Evolutionary conservation across 2,797 vertebrate genomes (phyloP), one percentile per base, ranked within the genome.

Genomic region (Amblyraja radiata): DNA sequence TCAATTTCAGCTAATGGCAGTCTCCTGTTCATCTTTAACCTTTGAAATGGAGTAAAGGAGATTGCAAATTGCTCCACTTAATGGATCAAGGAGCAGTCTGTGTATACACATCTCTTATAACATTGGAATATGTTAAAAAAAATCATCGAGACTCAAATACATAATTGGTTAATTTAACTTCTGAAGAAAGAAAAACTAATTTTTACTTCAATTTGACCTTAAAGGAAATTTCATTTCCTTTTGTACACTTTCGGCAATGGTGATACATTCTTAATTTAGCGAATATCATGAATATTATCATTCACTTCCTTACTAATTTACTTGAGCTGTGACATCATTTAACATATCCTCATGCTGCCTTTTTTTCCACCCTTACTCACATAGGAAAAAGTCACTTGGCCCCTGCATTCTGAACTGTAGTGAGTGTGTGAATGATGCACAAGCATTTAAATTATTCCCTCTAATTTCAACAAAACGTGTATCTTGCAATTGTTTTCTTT

Each of bases 251-350:
- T 16, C 25, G 71, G 25, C 68, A 92, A 92, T 16, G 46, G 23
- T 46, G 71, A 54, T 39, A 76, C 71, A 76, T 46, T 73, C 71
- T 88, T 88, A 88, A 88, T 68, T 68, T 68, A 88, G 71, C 6
- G 71, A 73, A 73, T 73, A 73, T 80, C 28, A 54, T 74, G 25
- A 92, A 54, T 92, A n/a, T 92, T 92, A 76, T 74, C 90, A 92
- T 76, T 91, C 65, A 39, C 21, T 58, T 11, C 46, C 28, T 46
- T 76, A n/a, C 71, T 76, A 54, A 92, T 74, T 91, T 73, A 74
- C 21, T 54, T 3, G 3, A 54, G 36, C 71, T 74, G 68, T 58
- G 21, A 11, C 23, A 92, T 73, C 73, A 76, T 92, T 76, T 76
- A 76, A 76, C 71, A 54, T 54, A 1, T 76, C 54, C 10, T 92